Evolutionary conservation across 2,113 vertebrate species (phyloP).

Genomic region (Thymallus thymallus): DNA sequence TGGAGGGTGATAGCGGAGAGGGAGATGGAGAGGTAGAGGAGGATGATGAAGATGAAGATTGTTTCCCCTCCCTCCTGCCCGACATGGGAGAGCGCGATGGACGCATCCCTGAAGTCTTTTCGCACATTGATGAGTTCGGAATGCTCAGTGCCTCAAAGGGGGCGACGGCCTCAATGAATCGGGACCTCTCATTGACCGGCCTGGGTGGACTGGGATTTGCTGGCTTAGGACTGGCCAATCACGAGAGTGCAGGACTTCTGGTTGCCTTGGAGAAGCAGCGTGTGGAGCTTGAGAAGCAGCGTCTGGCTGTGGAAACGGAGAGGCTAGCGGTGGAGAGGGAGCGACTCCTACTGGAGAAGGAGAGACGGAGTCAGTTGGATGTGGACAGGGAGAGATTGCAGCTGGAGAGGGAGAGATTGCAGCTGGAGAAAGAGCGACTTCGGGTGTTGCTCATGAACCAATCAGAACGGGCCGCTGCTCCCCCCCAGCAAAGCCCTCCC

Average conservation of each 20-base stretch:
- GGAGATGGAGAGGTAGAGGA: slow-evolving; percentile 48
- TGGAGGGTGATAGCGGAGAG: slow-evolving; percentile 53
- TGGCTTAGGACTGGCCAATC: slow-evolving; percentile 51
- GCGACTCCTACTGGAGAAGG: slow-evolving; percentile 84
- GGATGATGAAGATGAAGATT: slow-evolving; percentile 89
- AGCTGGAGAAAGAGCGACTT: slow-evolving; percentile 86
- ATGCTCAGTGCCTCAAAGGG: slow-evolving; percentile 80
- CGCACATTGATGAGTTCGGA: slow-evolving; percentile 84
- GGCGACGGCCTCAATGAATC: slow-evolving; percentile 52
- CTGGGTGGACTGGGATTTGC: slow-evolving; percentile 4
- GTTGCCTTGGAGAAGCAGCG: slow-evolving; percentile 88
- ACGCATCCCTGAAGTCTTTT: slow-evolving; percentile 78
- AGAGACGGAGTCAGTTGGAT: slow-evolving; percentile 80
- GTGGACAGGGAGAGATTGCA: slow-evolving; percentile 84
- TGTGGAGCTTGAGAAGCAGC: slow-evolving; percentile 86
- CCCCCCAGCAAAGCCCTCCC: slow-evolving; percentile 57
- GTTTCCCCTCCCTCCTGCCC: slow-evolving; percentile 85
- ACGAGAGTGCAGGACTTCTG: slow-evolving; percentile 79
- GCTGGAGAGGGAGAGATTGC: slow-evolving; percentile 85
- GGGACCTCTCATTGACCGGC: slow-evolving; percentile 38
- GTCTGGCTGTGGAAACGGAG: slow-evolving; percentile 84
- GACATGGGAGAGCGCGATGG: slow-evolving; percentile 82
- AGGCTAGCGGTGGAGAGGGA: slow-evolving; percentile 88
- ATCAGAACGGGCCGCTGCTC: slow-evolving; percentile 66
- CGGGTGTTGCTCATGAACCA: slow-evolving; percentile 75